Evolutionary conservation across 2,113 vertebrate genomes (phyloP).

Genomic region (Varanus komodoensis): DNA sequence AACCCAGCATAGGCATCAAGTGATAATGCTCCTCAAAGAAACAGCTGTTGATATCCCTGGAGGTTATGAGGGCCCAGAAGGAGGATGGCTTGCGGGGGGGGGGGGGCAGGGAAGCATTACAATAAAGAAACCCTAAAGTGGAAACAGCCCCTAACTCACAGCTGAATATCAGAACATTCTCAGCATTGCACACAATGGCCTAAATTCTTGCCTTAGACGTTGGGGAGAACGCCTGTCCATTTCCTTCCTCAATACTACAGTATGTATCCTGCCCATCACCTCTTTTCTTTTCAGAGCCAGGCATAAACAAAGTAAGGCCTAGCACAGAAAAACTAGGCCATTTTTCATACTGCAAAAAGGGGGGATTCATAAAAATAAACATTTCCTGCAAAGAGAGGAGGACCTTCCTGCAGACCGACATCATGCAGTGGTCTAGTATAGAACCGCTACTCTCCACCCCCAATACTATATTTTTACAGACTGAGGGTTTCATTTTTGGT

Average conservation of each 20-base stretch:
- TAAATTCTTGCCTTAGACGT: neutral
- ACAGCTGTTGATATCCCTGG: neutral
- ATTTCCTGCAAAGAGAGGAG: neutral
- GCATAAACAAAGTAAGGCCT: neutral
- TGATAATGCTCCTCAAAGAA: neutral
- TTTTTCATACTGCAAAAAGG: neutral
- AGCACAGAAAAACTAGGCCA: neutral
- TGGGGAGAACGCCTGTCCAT: neutral
- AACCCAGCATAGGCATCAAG: conserved; percentile 12
- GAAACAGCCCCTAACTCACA: neutral
- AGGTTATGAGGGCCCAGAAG: neutral
- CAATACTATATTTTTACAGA: neutral
- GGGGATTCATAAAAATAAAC: neutral
- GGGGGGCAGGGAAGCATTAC: too few relatives aligned
- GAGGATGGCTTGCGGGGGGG: too few relatives aligned
- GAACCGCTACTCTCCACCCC: neutral
- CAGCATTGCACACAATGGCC: neutral
- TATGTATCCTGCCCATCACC: neutral
- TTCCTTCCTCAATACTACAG: neutral
- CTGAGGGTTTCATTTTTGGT: neutral
- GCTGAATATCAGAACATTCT: neutral
- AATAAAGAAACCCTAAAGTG: neutral
- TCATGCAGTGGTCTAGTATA: neutral
- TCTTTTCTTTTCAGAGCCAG: neutral
- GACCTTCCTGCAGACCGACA: neutral